Conservation (phyloP, 2,888 invertebrate genomes). For the Platycheirus rosarum region DNA sequence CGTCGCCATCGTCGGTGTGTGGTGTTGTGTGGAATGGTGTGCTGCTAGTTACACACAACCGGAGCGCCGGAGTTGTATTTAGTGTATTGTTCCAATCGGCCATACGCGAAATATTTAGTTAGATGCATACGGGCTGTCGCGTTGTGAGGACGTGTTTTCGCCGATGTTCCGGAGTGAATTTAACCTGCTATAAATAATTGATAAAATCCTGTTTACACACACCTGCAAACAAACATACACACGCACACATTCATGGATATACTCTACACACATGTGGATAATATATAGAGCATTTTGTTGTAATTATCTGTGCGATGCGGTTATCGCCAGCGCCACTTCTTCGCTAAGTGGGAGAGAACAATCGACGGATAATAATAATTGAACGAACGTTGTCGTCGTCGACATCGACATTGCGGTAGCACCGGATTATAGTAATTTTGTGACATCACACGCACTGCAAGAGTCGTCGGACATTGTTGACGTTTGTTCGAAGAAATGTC, state of each 20-base stretch:
- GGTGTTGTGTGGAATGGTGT: slow-evolving; percentile 35
- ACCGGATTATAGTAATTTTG: slow-evolving; percentile 72
- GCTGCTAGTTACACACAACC: slow-evolving; percentile 58
- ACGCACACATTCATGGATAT: slow-evolving; percentile 49
- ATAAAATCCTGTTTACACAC: slow-evolving; percentile 73
- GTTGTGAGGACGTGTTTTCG: slow-evolving; percentile 81
- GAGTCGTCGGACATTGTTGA: slow-evolving; percentile 62
- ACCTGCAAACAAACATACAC: slow-evolving; percentile 55
- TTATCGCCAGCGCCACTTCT: slow-evolving; percentile 67
- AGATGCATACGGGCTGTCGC: slow-evolving; percentile 83
- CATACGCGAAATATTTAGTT: slow-evolving; percentile 82
- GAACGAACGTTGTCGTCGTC: slow-evolving; percentile 39
- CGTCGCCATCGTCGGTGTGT: slow-evolving; percentile 46
- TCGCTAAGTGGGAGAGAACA: slow-evolving; percentile 66
- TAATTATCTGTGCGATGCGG: slow-evolving; percentile 74
- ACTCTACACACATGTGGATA: slow-evolving; percentile 68
- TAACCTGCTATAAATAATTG: slow-evolving; percentile 74
- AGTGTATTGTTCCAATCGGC: slow-evolving; percentile 77
- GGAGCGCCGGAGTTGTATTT: slow-evolving; percentile 30
- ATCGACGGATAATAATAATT: slow-evolving; percentile 74
- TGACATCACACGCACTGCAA: slow-evolving; percentile 70
- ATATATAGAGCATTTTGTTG: slow-evolving; percentile 71
- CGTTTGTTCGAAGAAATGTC: slow-evolving; percentile 34
- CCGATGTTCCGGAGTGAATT: slow-evolving; percentile 74
- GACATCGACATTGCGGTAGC: slow-evolving; percentile 43